Base-by-base conservation (phyloP, 1,140 invertebrate species). In the Drosophila mauritiana region DNA sequence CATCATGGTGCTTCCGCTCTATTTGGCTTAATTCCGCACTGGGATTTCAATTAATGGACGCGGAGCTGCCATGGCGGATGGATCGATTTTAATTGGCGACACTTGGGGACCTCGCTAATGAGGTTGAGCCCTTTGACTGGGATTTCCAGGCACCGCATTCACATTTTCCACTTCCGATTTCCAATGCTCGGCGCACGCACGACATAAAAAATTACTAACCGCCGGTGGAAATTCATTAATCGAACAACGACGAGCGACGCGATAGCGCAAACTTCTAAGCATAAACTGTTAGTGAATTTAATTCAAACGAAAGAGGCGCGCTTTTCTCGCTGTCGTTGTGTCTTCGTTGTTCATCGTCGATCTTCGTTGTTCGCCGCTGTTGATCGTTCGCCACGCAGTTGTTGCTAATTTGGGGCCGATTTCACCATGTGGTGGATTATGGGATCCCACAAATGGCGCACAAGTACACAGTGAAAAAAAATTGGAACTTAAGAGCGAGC, bases 241-340 rank as follows among this genome's bases (percentile, higher is more conserved):
- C 25, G 39, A 63, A 67, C 43, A 74, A 61, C 46, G 42, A 58
- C 56, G 43, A 74, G n/a, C 61, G 58, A 65, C 40, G 43, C 64
- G 54, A 40, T 2, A 51, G 53, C 61, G 46, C 61, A 56, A 69
- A 55, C 80, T 84, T 88, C 84, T 89, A 89, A 80, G 67, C 85
- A 85, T 84, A 89, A 89, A 84, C 77, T 88, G 67, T 89, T 88
- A 88, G 80, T 80, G 76, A 67, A 73, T 84, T 80, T 64, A 70
- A 84, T 79, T 77, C 67, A 83, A 86, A 80, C 78, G 55, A 68
- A 68, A 68, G 62, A 79, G 72, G 45, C 54, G 55, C 74, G 56
- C 65, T 73, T 49, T 67, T 39, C 57, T 64, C 68, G 63, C 34
- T 48, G 65, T 39, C 43, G 61, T 62, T 56, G 76, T 73, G 7